Conservation (phyloP, 2,888 invertebrate genomes). For the Mellilla xanthometata region DNA sequence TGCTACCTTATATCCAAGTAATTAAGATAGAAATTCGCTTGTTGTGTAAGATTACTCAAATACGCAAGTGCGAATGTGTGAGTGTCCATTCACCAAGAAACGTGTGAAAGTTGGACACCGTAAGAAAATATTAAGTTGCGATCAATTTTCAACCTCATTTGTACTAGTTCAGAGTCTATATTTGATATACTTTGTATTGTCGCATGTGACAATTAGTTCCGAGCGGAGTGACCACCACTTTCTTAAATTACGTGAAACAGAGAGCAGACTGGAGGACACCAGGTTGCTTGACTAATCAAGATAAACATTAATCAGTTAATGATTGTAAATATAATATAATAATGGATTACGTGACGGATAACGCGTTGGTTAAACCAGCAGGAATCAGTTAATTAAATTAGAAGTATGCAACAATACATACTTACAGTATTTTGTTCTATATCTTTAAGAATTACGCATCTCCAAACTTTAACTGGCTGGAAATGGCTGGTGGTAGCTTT, state of each 20-base stretch:
- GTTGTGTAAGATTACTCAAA: constrained; percentile 9
- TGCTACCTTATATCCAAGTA: neutral
- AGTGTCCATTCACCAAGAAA: constrained; percentile 52
- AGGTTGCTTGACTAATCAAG: constrained; percentile 1
- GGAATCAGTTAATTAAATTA: no score
- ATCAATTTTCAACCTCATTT: constrained; percentile 21
- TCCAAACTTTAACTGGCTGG: no score
- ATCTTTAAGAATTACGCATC: no score
- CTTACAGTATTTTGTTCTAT: no score
- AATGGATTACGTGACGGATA: no score
- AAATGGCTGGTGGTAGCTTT: no score
- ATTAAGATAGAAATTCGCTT: constrained; percentile 24
- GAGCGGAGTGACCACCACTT: constrained; percentile 24
- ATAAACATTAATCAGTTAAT: no score
- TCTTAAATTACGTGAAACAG: constrained; percentile 28
- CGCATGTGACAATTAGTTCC: constrained; percentile 6
- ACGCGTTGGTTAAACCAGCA: no score
- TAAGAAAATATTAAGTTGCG: constrained; percentile 16
- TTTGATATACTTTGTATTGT: neutral
- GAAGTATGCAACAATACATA: no score
- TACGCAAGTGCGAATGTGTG: constrained; percentile 38
- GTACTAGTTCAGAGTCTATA: neutral
- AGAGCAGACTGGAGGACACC: constrained; percentile 16
- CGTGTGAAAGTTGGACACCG: constrained; percentile 28
- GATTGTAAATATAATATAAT: no score